Base-by-base conservation (phyloP, 2,888 invertebrate species). In the Drosophila kanekoi region DNA sequence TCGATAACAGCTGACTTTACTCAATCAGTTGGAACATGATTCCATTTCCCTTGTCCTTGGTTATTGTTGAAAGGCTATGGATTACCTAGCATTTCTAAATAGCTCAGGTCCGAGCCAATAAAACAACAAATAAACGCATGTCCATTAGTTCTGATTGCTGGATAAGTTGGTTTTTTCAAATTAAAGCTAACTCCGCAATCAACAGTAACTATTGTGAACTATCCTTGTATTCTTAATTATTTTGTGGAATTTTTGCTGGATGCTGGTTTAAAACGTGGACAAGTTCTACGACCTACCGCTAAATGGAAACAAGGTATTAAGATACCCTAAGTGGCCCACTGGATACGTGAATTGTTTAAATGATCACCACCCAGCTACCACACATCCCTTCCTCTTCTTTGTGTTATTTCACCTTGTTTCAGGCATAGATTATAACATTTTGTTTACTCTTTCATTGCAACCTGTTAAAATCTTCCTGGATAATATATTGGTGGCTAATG, bases 171-270 rank as follows among this genome's bases (percentile, higher is more conserved):
- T 6, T 38, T 14, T n/a, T 38, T 38, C 38, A 38, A n/a, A 38
- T 38, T 38, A 35, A 13, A 35, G 4, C 13, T 13, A 37, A 37
- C 37, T 10, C 37, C 37, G 13, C 37, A 37, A 37, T 37, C n/a
- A 37, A 4, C 9, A 37, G 37, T 13, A 37, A 11, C 37, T 37
- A 37, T 14, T n/a, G 38, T n/a, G 38, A 38, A 38, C 38, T 38
- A n/a, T 38, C 38, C 38, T 38, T 38, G 38, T 38, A 38, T 38
- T 38, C n/a, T 38, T n/a, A 38, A n/a, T 38, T 38, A 38, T 38
- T 14, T 14, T 38, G 38, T 38, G 38, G 6, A 14, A 14, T 38
- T 38, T 13, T 13, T 38, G 8, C 38, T 38, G 38, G 38, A 38
- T 13, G 38, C 38, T 6, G 38, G 38, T 3, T 38, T 14, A 13